Evolutionary conservation across 2,797 vertebrate genomes (phyloP).

Genomic region (Philypnodon macrostomus): DNA sequence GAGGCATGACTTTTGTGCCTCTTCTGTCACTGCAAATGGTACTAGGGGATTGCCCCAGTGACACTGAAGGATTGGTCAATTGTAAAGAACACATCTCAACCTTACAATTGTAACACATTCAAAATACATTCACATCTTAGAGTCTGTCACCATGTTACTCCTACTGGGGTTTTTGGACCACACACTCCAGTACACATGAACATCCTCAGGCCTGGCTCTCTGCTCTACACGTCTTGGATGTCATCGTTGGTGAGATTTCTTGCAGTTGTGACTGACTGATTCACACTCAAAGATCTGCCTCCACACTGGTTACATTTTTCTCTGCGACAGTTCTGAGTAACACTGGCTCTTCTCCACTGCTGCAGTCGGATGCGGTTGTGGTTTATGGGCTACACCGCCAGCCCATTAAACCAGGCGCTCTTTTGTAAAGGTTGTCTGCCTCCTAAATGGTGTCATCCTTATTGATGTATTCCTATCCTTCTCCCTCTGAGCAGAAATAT

Average conservation of each 20-base stretch:
- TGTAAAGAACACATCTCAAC: too few species aligned
- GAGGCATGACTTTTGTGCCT: neutral
- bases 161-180: slow-evolving; percentile 1
- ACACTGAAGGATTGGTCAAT: too few species aligned
- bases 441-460: slow-evolving; percentile 82
- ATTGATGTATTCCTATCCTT: slow-evolving; percentile 74
- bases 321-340: slow-evolving; percentile 52
- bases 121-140: neutral
- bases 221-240: slow-evolving; percentile 2
- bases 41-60: too few species aligned
- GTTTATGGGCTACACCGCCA: slow-evolving; percentile 72
- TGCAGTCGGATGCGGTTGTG: slow-evolving; percentile 56
- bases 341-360: slow-evolving; percentile 42
- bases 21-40: neutral
- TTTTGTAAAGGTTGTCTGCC: slow-evolving; percentile 85
- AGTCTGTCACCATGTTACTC: neutral
- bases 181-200: neutral
- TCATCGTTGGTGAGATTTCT: slow-evolving; percentile 23
- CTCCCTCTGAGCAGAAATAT: slow-evolving; percentile 66
- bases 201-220: neutral
- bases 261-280: slow-evolving; percentile 29
- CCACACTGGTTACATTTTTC: slow-evolving; percentile 32
- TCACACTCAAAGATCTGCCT: slow-evolving; percentile 20
- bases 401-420: slow-evolving; percentile 76
- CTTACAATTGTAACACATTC: neutral